Evolutionary conservation across 2,797 vertebrate genomes (phyloP).

Genomic region (Steatocranus sp.): DNA sequence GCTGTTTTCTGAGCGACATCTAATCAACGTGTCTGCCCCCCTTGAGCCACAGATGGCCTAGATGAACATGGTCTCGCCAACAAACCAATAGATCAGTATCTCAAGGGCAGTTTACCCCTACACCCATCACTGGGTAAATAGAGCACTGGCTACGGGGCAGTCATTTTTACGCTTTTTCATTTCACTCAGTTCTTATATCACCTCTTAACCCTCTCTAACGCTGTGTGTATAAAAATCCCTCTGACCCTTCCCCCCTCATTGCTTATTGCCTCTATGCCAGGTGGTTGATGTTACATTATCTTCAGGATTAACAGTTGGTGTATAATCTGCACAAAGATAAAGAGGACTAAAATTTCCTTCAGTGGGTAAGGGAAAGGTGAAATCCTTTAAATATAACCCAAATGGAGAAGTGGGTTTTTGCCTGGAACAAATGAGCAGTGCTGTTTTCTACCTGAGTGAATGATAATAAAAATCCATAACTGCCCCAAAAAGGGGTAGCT

Average conservation of each 20-base stretch:
- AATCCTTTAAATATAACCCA: not conserved
- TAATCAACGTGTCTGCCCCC: conserved; percentile 46
- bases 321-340: conserved; percentile 21
- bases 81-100: conserved; percentile 60
- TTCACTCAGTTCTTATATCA: conserved; percentile 7
- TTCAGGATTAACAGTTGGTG: conserved; percentile 36
- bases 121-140: conserved; percentile 18
- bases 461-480: not conserved
- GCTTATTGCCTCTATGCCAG: conserved; percentile 17
- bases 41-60: conserved; percentile 19
- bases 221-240: not conserved
- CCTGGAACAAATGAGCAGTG: not conserved
- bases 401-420: not conserved
- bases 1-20: conserved; percentile 46
- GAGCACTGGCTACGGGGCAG: not conserved
- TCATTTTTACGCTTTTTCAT: conserved; percentile 26
- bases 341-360: conserved; percentile 19
- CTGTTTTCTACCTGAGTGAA: not conserved
- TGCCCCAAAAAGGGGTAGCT: not conserved
- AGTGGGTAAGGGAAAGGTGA: conserved; percentile 6
- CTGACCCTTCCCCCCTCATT: not conserved
- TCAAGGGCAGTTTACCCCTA: conserved; percentile 57
- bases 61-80: conserved; percentile 24
- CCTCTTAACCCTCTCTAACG: not conserved
- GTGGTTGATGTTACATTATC: conserved; percentile 23